These are phyloP conservation scores for Diabrotica virgifera DNA, from an alignment of 1,140 invertebrate species.

Conservation along the genomic window DNA sequence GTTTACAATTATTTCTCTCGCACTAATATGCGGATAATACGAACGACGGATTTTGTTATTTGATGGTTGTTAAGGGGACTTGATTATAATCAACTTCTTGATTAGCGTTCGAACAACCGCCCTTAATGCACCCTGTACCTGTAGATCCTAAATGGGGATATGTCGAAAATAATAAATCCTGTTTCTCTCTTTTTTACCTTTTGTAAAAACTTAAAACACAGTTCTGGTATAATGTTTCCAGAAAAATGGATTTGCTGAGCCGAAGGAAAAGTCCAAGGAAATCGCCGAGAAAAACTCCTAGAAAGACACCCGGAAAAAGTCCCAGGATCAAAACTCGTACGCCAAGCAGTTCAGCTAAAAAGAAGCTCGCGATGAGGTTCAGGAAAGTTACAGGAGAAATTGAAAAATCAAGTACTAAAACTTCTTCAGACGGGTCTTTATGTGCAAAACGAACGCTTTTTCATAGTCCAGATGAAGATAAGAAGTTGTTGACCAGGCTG, in stretches of 20 bases:
- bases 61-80: too few species aligned
- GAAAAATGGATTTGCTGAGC: conserved; percentile 40
- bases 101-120: too few species aligned
- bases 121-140: too few species aligned
- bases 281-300: conserved; percentile 51
- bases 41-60: too few species aligned
- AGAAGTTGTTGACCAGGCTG: conserved; percentile 34
- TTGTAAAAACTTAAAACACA: too few species aligned
- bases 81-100: too few species aligned
- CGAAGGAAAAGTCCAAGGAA: conserved; percentile 52
- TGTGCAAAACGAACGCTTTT: conserved; percentile 60
- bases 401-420: conserved; percentile 25
- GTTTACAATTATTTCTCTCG: too few species aligned
- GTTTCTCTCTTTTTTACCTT: too few species aligned
- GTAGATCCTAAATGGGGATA: too few species aligned
- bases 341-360: conserved; percentile 52
- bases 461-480: conserved; percentile 56
- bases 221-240: not conserved
- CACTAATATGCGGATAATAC: too few species aligned
- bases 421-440: conserved; percentile 6
- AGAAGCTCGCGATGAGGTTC: conserved; percentile 51
- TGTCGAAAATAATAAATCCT: too few species aligned
- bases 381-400: conserved; percentile 35
- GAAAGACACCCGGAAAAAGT: conserved; percentile 43
- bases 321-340: conserved; percentile 39